Percentiles rank a stretch among this genome's conserved stretches.
These are phyloP conservation scores for Nerophis ophidion DNA, from an alignment of 2,113 vertebrate species.

Conservation along the genomic window DNA sequence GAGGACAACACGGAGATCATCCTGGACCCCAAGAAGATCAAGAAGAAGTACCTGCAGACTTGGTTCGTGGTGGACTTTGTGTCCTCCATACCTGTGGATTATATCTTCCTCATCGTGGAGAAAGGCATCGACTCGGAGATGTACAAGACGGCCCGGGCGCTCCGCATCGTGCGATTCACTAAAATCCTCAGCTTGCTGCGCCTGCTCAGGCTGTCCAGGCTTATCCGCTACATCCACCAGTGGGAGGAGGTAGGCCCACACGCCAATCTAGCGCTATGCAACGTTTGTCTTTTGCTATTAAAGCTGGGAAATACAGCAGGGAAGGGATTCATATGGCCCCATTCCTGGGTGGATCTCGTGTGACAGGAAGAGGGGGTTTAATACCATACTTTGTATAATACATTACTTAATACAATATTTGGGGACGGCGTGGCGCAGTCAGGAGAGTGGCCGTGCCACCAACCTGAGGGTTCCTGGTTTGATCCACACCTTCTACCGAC, in stretches of 20 bases:
- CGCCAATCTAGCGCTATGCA: not conserved
- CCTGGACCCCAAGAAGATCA: slow-evolving; percentile 92
- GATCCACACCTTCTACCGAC: too few relatives aligned
- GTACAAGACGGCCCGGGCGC: slow-evolving; percentile 91
- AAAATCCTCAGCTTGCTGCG: slow-evolving; percentile 92
- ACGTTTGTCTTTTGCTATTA: too few relatives aligned
- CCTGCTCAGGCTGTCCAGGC: slow-evolving; percentile 84
- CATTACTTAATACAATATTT: too few relatives aligned
- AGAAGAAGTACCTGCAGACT: slow-evolving; percentile 91
- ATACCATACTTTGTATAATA: too few relatives aligned
- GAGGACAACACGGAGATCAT: slow-evolving; percentile 99
- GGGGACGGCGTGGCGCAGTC: too few relatives aligned
- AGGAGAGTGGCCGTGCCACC: too few relatives aligned
- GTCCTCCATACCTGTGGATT: slow-evolving; percentile 98
- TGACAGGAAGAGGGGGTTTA: too few relatives aligned
- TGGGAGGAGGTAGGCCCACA: slow-evolving; percentile 86
- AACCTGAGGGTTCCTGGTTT: too few relatives aligned
- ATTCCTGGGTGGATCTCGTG: too few relatives aligned
- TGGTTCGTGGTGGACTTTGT: slow-evolving; percentile 98
- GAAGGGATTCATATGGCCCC: too few relatives aligned
- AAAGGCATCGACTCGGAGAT: slow-evolving; percentile 96
- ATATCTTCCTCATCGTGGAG: slow-evolving; percentile 98
- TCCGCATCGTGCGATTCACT: slow-evolving; percentile 94
- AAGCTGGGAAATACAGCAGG: too few relatives aligned
- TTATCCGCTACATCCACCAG: slow-evolving; percentile 95